Evolutionary conservation across 2,888 invertebrate species (phyloP).

Genomic region (Uropetala carovei): DNA sequence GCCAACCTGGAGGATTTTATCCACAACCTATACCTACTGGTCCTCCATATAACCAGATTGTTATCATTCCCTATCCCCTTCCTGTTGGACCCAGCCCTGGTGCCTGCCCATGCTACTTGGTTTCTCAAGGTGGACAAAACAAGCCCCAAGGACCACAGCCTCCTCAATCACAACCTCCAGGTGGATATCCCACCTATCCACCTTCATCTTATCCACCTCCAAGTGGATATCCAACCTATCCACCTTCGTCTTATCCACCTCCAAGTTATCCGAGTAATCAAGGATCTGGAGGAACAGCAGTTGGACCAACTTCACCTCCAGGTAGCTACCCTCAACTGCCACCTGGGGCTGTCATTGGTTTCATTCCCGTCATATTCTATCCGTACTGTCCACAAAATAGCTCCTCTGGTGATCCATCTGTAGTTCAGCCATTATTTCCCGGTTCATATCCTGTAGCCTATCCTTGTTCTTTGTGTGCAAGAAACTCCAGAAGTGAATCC

Average conservation of each 20-base stretch:
- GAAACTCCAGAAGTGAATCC: conserved; percentile 71
- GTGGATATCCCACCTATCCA: conserved; percentile 68
- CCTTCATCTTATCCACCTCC: conserved; percentile 70
- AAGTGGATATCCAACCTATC: conserved; percentile 69
- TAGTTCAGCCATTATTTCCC: conserved; percentile 79
- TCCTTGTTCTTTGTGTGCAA: conserved; percentile 79
- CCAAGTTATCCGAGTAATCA: conserved; percentile 69
- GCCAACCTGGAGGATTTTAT: conserved; percentile 67
- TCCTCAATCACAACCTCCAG: conserved; percentile 65
- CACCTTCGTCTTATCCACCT: conserved; percentile 68
- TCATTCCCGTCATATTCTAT: conserved; percentile 84
- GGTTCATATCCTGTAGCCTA: conserved; percentile 80
- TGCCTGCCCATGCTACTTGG: conserved; percentile 81
- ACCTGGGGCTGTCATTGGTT: conserved; percentile 82
- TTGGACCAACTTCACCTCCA: background rate
- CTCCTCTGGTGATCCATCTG: conserved; percentile 71
- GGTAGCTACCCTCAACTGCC: conserved; percentile 69
- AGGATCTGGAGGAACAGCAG: conserved; percentile 37
- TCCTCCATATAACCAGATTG: conserved; percentile 70
- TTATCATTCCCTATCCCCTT: conserved; percentile 79
- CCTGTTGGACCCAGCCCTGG: conserved; percentile 81
- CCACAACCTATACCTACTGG: conserved; percentile 65
- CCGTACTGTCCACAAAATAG: conserved; percentile 81
- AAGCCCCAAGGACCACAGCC: conserved; percentile 68
- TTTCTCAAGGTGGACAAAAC: conserved; percentile 78